Evolutionary conservation across 2,888 invertebrate species (phyloP).

Genomic region (Cryptocheilus praepositus): DNA sequence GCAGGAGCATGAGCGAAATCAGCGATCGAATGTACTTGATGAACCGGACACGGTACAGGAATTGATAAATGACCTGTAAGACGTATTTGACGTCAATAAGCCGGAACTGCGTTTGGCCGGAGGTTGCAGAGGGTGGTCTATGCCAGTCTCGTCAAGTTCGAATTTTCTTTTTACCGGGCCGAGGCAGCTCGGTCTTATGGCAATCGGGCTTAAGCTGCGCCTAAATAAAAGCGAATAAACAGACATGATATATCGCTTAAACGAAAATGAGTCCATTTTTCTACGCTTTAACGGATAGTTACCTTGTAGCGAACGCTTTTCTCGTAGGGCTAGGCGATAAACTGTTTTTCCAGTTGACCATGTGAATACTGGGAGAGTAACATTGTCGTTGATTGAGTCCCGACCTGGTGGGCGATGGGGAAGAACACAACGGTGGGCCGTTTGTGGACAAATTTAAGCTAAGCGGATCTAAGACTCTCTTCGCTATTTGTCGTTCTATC

Average conservation of each 20-base stretch:
- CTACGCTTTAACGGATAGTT: conserved; percentile 22
- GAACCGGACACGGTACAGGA: not conserved
- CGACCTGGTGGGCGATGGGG: conserved; percentile 80
- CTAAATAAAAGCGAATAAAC: conserved; percentile 53
- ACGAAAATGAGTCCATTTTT: no score
- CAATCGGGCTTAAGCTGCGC: conserved; percentile 92
- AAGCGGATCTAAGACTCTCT: conserved; percentile 72
- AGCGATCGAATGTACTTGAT: not conserved
- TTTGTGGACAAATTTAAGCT: conserved; percentile 72
- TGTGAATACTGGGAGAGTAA: conserved; percentile 78
- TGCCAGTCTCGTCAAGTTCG: conserved; percentile 78
- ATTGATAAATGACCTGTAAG: conserved; percentile 57
- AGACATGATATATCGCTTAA: not conserved
- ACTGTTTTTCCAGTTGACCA: conserved; percentile 76
- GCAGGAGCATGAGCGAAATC: no score
- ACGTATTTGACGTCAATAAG: conserved; percentile 69
- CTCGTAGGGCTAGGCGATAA: conserved; percentile 90
- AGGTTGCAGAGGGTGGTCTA: conserved; percentile 69
- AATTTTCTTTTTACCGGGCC: conserved; percentile 80
- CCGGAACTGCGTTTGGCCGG: conserved; percentile 71
- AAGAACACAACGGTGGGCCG: conserved; percentile 77
- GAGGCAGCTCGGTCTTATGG: conserved; percentile 80
- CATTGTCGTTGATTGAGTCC: conserved; percentile 76
- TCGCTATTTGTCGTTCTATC: conserved; percentile 62
- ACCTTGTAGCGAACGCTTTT: conserved; percentile 85